Evolutionary conservation across 2,113 vertebrate genomes (phyloP), one percentile per base, ranked within the genome.

Genomic region (Microcebus lehilahytsara): DNA sequence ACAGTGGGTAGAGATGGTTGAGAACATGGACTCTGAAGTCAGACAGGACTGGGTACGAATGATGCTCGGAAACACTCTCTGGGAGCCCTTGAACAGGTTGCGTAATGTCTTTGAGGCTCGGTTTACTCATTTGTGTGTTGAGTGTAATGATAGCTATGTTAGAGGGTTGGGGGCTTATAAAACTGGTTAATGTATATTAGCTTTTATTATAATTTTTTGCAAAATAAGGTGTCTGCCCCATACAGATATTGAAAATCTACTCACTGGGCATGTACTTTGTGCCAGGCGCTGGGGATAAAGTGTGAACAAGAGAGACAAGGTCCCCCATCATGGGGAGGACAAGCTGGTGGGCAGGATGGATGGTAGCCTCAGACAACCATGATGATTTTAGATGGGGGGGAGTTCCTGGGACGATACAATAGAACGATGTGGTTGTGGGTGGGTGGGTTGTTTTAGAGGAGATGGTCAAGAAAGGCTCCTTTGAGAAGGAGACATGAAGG

Each of bases 321-420:
- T 3, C 58, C 32, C 42, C 11, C 40, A 46, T 89, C 30, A 1
- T 4, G 12, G 14, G 46, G 14, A 3, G 6, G 6, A 22, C 17
- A 2, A 14, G 10, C 49, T 42, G n/a, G 17, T 5, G 20, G 51
- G 23, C 4, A 30, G 66, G 42, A 2, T 9, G 40, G 40, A 32
- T 25, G 2, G 0, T 2, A 22, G 5, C 9, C 3, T 13, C 5
- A 5, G 53, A 46, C 32, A 62, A 13, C 30, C 7, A 4, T 8
- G 69, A 25, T 22, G 0, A 20, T n/a, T 37, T n/a, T 25, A 69
- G 60, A 40, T n/a, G 42, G 6, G 12, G 27, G 10, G 5, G 20
- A 30, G 20, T 78, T 87, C 46, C 30, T 37, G 30, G 51, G 40
- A 79, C 25, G 72, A 25, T 20, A 6, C 58, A 37, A 37, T 25